These are phyloP conservation scores for Hybognathus amarus DNA, from an alignment of 2,797 vertebrate species.

Conservation along the genomic window DNA sequence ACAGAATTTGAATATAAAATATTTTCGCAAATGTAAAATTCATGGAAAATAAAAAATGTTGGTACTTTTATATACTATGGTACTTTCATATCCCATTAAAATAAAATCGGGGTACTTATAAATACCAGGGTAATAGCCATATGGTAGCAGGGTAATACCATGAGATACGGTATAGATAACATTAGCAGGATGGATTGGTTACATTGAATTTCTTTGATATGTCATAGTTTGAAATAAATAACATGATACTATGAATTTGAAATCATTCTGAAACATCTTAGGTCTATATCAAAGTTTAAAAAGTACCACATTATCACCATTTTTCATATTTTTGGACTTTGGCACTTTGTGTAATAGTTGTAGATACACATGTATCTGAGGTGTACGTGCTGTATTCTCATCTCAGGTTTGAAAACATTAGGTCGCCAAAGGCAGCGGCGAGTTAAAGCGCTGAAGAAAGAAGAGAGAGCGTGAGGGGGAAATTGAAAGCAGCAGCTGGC, in stretches of 20 bases:
- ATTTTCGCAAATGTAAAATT: neutral
- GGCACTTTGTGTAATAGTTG: neutral
- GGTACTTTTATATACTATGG: neutral
- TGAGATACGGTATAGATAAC: too few species aligned
- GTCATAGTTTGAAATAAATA: neutral
- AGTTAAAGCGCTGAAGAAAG: constrained; percentile 33
- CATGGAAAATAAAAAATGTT: neutral
- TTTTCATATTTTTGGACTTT: neutral
- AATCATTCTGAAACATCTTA: neutral
- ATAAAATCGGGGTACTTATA: neutral
- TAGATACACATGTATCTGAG: neutral
- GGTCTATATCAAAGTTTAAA: too few species aligned
- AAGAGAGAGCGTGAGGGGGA: constrained; percentile 49
- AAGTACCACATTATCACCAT: neutral
- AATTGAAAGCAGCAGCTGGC: constrained; percentile 56
- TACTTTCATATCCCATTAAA: neutral
- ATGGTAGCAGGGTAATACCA: neutral
- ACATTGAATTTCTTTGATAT: neutral
- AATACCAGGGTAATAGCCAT: neutral
- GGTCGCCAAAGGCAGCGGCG: constrained; percentile 41
- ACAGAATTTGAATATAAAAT: neutral
- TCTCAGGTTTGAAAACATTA: constrained; percentile 56
- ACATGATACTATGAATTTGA: neutral
- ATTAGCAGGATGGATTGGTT: too few species aligned
- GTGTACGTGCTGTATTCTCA: constrained; percentile 11